Percentiles rank a stretch among this genome's conserved stretches.
Conservation (phyloP, 30 jellyfish, hydroid and myxozoan species). For the Aurelia sp. region DNA sequence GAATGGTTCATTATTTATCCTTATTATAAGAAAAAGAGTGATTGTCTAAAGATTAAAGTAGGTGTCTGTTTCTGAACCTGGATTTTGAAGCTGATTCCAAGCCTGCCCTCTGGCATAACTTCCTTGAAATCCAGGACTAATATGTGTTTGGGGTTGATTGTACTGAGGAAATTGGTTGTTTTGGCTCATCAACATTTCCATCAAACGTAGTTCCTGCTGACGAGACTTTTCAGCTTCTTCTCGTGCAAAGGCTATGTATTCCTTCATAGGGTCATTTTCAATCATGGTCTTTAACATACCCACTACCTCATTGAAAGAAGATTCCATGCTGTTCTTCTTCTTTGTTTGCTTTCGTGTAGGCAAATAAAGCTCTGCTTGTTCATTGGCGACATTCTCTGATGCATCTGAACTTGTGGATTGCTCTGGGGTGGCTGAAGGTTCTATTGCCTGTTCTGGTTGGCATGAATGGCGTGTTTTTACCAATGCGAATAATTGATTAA, state of each 20-base stretch:
- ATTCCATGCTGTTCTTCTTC: slow-evolving; percentile 11
- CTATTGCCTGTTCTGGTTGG: slow-evolving; percentile 66
- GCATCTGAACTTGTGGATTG: slow-evolving; percentile 19
- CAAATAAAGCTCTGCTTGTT: slow-evolving; percentile 6
- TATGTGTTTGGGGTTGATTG: background rate
- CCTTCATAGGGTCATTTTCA: slow-evolving; percentile 39
- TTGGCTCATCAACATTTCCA: slow-evolving; percentile 2
- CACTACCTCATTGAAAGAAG: slow-evolving; percentile 22
- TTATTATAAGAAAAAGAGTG: too few species aligned
- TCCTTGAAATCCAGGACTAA: background rate
- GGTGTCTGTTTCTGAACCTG: slow-evolving; percentile 11
- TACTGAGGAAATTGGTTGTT: too few species aligned
- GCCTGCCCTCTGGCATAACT: slow-evolving; percentile 11
- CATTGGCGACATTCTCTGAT: background rate
- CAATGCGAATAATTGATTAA: slow-evolving; percentile 2
- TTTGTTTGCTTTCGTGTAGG: slow-evolving; percentile 10
- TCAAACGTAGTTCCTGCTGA: slow-evolving; percentile 20
- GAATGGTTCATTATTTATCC: too few species aligned
- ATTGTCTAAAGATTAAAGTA: slow-evolving; percentile 6
- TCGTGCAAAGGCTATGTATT: slow-evolving; percentile 40
- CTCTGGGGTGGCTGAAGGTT: slow-evolving; percentile 22
- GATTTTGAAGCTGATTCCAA: slow-evolving; percentile 8
- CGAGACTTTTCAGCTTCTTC: slow-evolving; percentile 52
- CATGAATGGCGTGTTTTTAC: slow-evolving; percentile 41
- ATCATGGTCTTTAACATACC: slow-evolving; percentile 29